Evolutionary conservation across 2,113 vertebrate genomes (phyloP).

Genomic region (Alligator mississippiensis): DNA sequence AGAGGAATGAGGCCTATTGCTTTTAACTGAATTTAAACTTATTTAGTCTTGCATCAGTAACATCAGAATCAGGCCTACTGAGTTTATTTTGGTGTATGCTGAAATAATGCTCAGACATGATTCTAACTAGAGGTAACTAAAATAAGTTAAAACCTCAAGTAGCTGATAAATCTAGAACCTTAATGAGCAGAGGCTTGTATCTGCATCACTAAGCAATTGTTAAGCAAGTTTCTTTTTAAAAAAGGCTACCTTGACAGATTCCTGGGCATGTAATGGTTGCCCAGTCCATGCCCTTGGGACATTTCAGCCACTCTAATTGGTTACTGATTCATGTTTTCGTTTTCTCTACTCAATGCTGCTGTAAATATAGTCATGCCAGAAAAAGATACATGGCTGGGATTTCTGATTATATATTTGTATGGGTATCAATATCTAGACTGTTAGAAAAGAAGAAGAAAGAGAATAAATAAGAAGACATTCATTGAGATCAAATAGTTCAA

Average conservation of each 20-base stretch:
- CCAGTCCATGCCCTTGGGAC: neutral
- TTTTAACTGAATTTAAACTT: neutral
- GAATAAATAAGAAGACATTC: neutral
- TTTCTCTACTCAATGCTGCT: constrained; percentile 1
- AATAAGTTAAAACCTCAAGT: neutral
- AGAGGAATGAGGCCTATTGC: neutral
- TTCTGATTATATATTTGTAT: neutral
- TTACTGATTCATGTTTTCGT: constrained; percentile 11
- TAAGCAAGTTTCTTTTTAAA: neutral
- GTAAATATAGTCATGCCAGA: neutral
- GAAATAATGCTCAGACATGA: neutral
- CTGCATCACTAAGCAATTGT: neutral
- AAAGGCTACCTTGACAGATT: neutral
- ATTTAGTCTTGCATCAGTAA: neutral
- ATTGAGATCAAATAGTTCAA: neutral
- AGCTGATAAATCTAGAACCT: neutral
- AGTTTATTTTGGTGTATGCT: neutral
- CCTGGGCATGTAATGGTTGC: neutral
- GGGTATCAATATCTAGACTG: neutral
- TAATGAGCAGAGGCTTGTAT: neutral
- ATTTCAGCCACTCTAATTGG: constrained; percentile 8
- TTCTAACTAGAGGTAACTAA: neutral
- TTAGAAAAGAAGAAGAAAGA: neutral
- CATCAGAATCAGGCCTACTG: neutral
- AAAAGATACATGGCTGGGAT: neutral